Conservation (phyloP, 1,140 invertebrate species). For the Pogonomyrmex barbatus region DNA sequence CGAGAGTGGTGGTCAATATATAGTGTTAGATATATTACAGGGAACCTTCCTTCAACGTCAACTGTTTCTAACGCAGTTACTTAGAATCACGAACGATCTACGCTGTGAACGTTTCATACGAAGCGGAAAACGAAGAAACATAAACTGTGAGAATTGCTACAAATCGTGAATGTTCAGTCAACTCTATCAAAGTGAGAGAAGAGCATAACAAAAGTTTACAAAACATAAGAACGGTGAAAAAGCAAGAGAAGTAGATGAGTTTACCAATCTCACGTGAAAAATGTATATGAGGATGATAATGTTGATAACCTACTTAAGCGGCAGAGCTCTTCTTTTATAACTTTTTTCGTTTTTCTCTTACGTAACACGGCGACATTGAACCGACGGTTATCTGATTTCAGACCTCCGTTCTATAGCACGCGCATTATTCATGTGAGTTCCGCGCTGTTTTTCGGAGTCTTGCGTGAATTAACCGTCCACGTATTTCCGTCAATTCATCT, state of each 20-base stretch:
- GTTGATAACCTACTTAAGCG: conserved; percentile 45
- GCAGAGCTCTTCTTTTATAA: conserved; percentile 1
- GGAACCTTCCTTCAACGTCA: background rate
- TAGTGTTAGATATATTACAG: background rate
- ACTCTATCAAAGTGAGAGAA: background rate
- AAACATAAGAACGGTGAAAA: background rate
- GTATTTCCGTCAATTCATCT: conserved; percentile 3
- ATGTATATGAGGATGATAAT: conserved; percentile 12
- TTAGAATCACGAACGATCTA: background rate
- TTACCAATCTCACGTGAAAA: background rate
- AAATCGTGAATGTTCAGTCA: background rate
- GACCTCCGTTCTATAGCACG: background rate
- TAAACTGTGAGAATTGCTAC: background rate
- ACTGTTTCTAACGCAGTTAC: background rate
- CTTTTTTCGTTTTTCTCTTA: conserved; percentile 49
- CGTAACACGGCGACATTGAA: conserved; percentile 40
- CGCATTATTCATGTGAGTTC: background rate
- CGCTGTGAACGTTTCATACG: background rate
- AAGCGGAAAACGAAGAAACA: background rate
- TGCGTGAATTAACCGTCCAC: background rate
- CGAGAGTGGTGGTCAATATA: conserved; percentile 10
- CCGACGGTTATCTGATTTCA: conserved; percentile 57
- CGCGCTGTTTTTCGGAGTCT: background rate
- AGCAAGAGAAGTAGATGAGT: background rate
- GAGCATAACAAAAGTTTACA: background rate